Base-by-base conservation (phyloP, 37 sponge, comb jelly and placozoan genomes). In the Ianthella basta region DNA sequence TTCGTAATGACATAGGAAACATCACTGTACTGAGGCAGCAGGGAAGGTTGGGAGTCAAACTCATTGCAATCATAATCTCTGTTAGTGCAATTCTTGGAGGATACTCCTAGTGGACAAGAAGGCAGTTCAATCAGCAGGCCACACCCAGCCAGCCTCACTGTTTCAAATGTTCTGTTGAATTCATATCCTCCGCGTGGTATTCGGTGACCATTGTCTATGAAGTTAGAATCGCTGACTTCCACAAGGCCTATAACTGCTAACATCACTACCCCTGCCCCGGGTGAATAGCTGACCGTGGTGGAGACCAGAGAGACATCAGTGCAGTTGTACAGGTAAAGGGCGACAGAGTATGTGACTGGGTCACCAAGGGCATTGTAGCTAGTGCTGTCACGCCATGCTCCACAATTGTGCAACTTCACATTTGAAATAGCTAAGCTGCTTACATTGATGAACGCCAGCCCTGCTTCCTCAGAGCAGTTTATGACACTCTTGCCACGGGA, bases 241-340 rank as follows among this genome's bases (percentile, higher is more conserved):
- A 75, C 78, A 23, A 3, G 12, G 20, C 78, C 78, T 44, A 50
- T 75, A 0, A 75, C 78, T 40, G 25, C 39, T 14, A 75, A 24
- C 78, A 75, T 75, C 18, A 24, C 78, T 23, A 41, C 54, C 8
- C 78, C 78, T 4, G 40, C 78, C 15, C 78, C 78, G n/a, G 78
- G 78, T 40, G 78, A 75, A 50, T 75, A 4, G 25, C 15, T 19
- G 21, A 75, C 78, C 37, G n/a, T n/a, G 37, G 40, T 24, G 14
- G 53, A 25, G 20, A n/a, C 53, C 78, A 75, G 37, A 44, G 37
- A 36, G 1, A 75, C 78, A 75, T 75, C n/a, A 1, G 33, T 41
- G 21, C 54, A 75, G 24, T 36, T 44, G 54, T 53, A 53, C 24
- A 75, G 37, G 54, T 75, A 75, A 10, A 75, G 38, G n/a, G 25